Conservation (phyloP, 1,140 invertebrate species). For the Leptoteleia sp. region DNA sequence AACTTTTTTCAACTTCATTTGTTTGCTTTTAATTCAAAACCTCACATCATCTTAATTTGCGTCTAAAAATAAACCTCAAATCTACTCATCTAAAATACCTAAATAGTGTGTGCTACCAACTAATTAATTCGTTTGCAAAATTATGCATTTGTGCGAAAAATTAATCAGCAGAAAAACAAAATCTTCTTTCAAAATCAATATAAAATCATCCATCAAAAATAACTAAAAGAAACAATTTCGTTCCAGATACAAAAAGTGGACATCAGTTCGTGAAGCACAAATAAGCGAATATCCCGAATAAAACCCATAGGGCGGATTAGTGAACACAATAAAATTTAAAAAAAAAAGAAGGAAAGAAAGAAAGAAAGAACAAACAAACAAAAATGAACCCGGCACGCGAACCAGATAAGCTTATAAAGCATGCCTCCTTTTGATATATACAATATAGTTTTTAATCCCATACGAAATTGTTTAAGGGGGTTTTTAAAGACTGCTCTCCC, state of each 20-base stretch:
- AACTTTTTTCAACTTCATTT: too few species aligned
- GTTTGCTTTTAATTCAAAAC: too few species aligned
- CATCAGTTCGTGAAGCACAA: constrained; percentile 44
- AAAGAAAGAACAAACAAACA: too few species aligned
- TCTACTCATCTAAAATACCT: constrained; percentile 14
- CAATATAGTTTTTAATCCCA: constrained; percentile 18
- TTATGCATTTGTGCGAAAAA: constrained; percentile 17
- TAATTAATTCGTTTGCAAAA: constrained; percentile 13
- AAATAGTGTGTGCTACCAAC: constrained; percentile 15
- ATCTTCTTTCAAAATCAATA: constrained; percentile 7
- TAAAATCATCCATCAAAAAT: constrained; percentile 7
- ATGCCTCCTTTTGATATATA: constrained; percentile 29
- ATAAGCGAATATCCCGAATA: constrained; percentile 1
- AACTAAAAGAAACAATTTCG: constrained; percentile 24
- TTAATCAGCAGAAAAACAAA: constrained; percentile 15
- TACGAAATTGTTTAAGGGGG: constrained; percentile 1
- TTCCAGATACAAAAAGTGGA: constrained; percentile 42
- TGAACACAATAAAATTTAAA: constrained; percentile 16
- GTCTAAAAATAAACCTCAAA: constrained; percentile 1
- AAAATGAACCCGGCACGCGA: too few species aligned
- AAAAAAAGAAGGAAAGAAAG: too few species aligned
- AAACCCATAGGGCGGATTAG: constrained; percentile 11
- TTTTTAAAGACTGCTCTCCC: constrained; percentile 45
- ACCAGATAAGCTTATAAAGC: constrained; percentile 5
- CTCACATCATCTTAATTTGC: too few species aligned